A percentile compares a stretch with the other conserved stretches of the same genome.
Evolutionary conservation across 1,140 invertebrate genomes (phyloP).

Genomic region (Artemia franciscana): DNA sequence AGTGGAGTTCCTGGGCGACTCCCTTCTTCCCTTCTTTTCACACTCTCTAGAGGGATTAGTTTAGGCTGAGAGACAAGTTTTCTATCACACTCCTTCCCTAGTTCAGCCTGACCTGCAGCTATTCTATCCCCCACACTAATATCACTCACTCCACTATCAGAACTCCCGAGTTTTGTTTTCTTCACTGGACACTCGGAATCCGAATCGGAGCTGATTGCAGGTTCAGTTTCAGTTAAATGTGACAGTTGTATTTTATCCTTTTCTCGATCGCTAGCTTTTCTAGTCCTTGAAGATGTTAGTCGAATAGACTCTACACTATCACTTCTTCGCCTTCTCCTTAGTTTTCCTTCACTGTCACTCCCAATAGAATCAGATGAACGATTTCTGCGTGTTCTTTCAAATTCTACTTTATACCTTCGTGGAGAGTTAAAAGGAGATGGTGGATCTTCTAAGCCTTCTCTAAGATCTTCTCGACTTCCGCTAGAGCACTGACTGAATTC

Average conservation of each 20-base stretch:
- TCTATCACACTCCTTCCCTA: not conserved
- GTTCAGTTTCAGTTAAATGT: not conserved
- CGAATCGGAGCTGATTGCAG: not conserved
- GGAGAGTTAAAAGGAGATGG: constrained; percentile 11
- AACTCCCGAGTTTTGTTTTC: constrained; percentile 9
- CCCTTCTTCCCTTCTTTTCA: constrained; percentile 25
- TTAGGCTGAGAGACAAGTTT: not conserved
- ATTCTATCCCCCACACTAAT: constrained; percentile 6
- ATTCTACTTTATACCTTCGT: constrained; percentile 3
- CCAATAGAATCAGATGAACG: not conserved
- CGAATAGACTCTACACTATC: not conserved
- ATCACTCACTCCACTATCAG: constrained; percentile 10
- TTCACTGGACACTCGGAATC: constrained; percentile 2
- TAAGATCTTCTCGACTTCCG: constrained; percentile 30
- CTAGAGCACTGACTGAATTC: constrained; percentile 36
- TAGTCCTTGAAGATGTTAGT: not conserved
- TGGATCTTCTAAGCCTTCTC: constrained; percentile 11
- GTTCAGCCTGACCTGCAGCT: not conserved
- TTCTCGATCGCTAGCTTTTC: not conserved
- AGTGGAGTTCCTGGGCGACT: constrained; percentile 56
- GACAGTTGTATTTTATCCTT: not conserved
- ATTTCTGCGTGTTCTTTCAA: not conserved
- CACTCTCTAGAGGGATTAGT: constrained; percentile 4
- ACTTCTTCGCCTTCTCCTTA: not conserved
- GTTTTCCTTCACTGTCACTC: not conserved